A percentile compares a stretch with the other conserved stretches of the same genome.
Conservation (phyloP, 2,797 vertebrate species). For the Agapornis canus region DNA sequence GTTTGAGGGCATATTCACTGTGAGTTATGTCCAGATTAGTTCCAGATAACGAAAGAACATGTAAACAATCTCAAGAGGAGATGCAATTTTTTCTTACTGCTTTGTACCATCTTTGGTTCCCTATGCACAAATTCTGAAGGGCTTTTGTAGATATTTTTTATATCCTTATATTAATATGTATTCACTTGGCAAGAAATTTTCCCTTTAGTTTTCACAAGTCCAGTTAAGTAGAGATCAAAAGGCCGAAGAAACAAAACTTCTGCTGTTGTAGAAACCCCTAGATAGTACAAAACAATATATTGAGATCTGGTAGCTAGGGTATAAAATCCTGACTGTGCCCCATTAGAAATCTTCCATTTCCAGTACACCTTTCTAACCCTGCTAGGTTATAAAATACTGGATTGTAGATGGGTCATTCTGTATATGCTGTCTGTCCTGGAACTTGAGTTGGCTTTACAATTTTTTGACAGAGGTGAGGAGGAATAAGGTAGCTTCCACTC, state of each 20-base stretch:
- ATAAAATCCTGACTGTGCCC: accelerated
- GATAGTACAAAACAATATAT: not conserved
- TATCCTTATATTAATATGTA: not conserved
- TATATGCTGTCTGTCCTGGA: not conserved
- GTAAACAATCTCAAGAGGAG: not conserved
- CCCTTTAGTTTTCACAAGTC: not conserved
- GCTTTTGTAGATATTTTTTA: not conserved
- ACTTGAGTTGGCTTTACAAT: not conserved
- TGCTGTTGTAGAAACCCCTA: not conserved
- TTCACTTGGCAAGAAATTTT: not conserved
- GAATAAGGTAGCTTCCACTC: not conserved
- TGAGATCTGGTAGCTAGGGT: not conserved
- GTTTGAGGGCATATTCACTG: not conserved
- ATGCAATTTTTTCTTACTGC: not conserved
- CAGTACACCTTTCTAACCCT: not conserved
- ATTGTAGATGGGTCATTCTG: not conserved
- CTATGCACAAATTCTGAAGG: not conserved
- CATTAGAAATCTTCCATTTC: not conserved
- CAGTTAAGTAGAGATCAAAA: not conserved
- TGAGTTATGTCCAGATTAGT: not conserved
- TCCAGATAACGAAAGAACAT: not conserved
- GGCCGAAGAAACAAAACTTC: not conserved
- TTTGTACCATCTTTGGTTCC: not conserved
- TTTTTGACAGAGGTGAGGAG: not conserved
- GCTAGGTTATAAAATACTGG: not conserved